Evolutionary conservation across 2,888 invertebrate species (phyloP).

Genomic region (Stratiomys singularior): DNA sequence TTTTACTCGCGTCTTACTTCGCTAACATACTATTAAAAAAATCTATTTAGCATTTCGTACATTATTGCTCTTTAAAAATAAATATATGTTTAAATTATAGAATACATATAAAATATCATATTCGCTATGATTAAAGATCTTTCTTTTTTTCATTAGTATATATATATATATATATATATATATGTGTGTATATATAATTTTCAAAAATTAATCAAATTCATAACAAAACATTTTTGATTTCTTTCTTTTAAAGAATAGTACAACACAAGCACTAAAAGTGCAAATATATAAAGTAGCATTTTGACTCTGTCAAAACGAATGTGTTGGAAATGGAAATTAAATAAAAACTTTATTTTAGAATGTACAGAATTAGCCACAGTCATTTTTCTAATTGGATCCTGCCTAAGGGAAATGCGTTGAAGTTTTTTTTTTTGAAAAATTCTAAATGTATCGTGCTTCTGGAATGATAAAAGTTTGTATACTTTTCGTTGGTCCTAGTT

Average conservation of each 20-base stretch:
- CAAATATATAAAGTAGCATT: conserved; percentile 21
- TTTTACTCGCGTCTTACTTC: too few relatives aligned
- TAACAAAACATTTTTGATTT: background rate
- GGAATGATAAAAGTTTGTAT: background rate
- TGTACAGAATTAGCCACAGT: conserved; percentile 23
- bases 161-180: background rate
- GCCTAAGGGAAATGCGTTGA: background rate
- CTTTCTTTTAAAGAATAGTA: conserved; percentile 41
- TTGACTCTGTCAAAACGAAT: conserved; percentile 29
- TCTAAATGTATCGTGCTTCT: background rate
- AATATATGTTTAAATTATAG: background rate
- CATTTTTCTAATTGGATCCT: background rate
- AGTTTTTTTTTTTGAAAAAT: too few relatives aligned
- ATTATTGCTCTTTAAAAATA: conserved; percentile 2
- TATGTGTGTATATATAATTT: background rate
- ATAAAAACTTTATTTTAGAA: background rate
- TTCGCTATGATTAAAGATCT: background rate
- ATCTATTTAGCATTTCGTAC: background rate
- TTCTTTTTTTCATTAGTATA: background rate
- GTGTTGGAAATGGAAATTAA: background rate
- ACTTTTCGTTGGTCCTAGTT: background rate
- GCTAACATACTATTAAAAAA: too few relatives aligned
- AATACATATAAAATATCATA: background rate
- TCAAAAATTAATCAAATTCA: background rate
- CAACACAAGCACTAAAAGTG: conserved; percentile 37